Base-by-base conservation (phyloP, 2,113 vertebrate species). In the Gymnocephalus cernua region DNA sequence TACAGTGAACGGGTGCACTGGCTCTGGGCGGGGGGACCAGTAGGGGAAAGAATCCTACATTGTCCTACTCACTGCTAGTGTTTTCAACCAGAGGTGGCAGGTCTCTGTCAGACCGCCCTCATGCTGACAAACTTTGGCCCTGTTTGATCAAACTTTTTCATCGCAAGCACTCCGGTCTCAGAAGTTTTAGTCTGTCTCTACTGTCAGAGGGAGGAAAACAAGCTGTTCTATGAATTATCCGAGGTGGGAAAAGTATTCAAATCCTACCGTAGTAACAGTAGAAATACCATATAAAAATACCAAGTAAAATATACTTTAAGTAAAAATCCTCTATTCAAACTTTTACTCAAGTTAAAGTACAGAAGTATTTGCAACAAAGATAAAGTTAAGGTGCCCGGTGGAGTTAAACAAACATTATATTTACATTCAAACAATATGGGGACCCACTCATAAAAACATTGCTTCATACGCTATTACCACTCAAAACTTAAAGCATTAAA, bases 11-110 rank as follows among this genome's bases (percentile, higher is more conserved):
- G 51, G 71, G 45, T 57, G 78, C 66, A 14, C 41, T 59, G 59
- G 75, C 53, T 58, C 48, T 16, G 70, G 13, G n/a, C n/a, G 73
- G 58, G 63, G 38, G 79, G 66, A 32, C 74, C 74, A 67, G 78
- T 70, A 23, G 1, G 16, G 15, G 12, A 41, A 54, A 45, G 29
- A 67, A 25, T 32, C 38, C 27, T 41, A 10, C 48, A 56, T 0
- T n/a, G 48, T 45, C 29, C 16, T 15, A 12, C 11, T 71, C 41
- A 14, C 27, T 16, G 59, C 11, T 25, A 25, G 11, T 53, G 44
- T 68, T 67, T 23, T 74, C 45, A 53, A 13, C 45, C 48, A 61
- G 47, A 50, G 44, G 25, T 32, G 19, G 54, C 25, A 48, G 44
- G 19, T 53, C 23, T 58, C 57, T 57, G 54, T 68, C 73, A 81